These are phyloP conservation scores for Aspiorhynchus laticeps DNA, from an alignment of 2,113 vertebrate species.

Conservation along the genomic window DNA sequence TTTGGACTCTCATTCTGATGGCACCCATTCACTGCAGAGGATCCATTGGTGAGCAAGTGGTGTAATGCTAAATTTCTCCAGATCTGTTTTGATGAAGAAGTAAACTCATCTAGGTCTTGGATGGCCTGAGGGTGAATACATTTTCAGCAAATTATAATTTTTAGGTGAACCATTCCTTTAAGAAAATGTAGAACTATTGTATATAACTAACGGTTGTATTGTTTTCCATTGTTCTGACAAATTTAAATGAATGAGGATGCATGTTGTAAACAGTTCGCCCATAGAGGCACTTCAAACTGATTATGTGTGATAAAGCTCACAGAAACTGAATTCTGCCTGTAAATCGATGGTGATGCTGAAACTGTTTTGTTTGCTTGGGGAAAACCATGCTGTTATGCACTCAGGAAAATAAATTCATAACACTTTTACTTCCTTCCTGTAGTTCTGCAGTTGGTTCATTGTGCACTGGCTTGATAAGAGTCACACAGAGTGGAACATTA, in stretches of 20 bases:
- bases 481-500: background rate
- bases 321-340: background rate
- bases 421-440: slow-evolving; percentile 22
- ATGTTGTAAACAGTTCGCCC: too few species aligned
- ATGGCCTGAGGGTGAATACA: background rate
- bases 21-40: too few species aligned
- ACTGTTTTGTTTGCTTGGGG: background rate
- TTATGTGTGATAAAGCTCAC: slow-evolving; percentile 1
- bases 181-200: background rate
- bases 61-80: too few species aligned
- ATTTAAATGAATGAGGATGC: background rate
- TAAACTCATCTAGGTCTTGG: too few species aligned
- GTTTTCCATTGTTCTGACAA: background rate
- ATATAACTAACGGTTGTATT: background rate
- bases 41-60: too few species aligned
- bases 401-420: slow-evolving; percentile 27
- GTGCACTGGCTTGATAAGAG: slow-evolving; percentile 24
- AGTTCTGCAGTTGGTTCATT: background rate
- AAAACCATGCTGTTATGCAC: background rate
- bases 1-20: too few species aligned
- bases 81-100: too few species aligned
- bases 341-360: background rate
- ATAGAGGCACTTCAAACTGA: too few species aligned
- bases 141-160: background rate
- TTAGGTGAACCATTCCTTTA: background rate